Evolutionary conservation across 2,797 vertebrate genomes (phyloP), one percentile per base, ranked within the genome.

Genomic region (Onychomys arenicola): DNA sequence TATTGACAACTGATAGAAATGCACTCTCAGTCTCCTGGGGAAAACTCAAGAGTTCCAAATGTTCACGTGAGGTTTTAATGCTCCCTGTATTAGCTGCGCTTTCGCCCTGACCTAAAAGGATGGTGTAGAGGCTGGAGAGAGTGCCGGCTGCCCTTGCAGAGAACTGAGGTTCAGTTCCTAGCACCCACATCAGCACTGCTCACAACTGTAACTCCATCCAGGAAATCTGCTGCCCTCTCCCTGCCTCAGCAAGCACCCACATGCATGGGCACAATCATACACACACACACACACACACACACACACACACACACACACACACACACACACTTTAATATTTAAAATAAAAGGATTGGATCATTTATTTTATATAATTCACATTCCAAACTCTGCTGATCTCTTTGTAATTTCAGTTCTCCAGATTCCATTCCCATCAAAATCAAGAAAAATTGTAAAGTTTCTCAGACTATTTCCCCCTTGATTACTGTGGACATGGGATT

Each of bases 1-100:
- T 61, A 17, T 32, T 55, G 9, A 2, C 21, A 76, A 14, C 1
- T 13, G 89, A 88, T 6, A 3, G 0, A 5, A 69, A 29, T 4
- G 5, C 7, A 1, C 0, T 4, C 0, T 6, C 4, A 40, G 12
- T 25, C 7, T 63, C 16, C 46, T 7, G n/a, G 27, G 49, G 63
- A 73, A 77, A 80, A 6, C 8, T 55, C 21, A 11, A 11, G 37
- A 75, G 77, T 63, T 73, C 5, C 19, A 83, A 63, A 61, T 63
- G 5, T 43, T 23, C 23, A 0, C 32, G 34, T 27, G 13, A 46
- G 29, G 25, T 23, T 92, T 91, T 7, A 57, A 80, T 34, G 78
- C 14, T 29, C 32, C 23, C 2, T 83, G 19, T 17, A 17, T 4
- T 65, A 85, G 93, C 7, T 4, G 46, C 37, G 10, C 17, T 82